A percentile compares a stretch with the other conserved stretches of the same genome.
Conservation (phyloP, 37 sponge, comb jelly and placozoan species). For the Ianthella basta region DNA sequence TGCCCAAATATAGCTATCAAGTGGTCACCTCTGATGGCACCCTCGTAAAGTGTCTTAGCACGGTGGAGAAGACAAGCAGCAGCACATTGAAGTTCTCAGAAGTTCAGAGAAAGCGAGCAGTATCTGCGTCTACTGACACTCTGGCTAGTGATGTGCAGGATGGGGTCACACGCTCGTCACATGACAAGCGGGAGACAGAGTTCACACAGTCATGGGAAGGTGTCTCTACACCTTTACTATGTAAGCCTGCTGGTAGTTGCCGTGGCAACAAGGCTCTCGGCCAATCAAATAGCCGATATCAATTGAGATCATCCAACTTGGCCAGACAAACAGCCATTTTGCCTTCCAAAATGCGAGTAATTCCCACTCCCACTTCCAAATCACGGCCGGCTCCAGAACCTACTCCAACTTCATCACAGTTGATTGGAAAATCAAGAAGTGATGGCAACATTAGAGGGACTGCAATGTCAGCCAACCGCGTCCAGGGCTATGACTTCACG, state of each 20-base stretch:
- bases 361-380: too few relatives aligned
- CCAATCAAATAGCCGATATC: not conserved
- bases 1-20: not conserved
- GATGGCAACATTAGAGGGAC: not conserved
- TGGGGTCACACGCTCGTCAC: too few relatives aligned
- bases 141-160: too few relatives aligned
- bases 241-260: not conserved
- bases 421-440: slow-evolving; percentile 9
- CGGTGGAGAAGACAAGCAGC: not conserved
- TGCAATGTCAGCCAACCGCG: not conserved
- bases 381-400: too few relatives aligned
- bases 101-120: not conserved
- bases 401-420: not conserved
- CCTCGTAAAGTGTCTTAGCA: not conserved
- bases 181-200: too few relatives aligned
- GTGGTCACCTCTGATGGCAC: slow-evolving; percentile 27
- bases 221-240: too few relatives aligned
- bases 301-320: not conserved
- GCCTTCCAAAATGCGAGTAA: slow-evolving; percentile 10
- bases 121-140: not conserved
- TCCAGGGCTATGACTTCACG: not conserved
- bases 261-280: not conserved
- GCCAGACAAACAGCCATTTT: not conserved
- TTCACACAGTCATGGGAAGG: too few relatives aligned
- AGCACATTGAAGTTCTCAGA: not conserved